Evolutionary conservation across 2,797 vertebrate species (phyloP).

Genomic region (Crypturellus tataupa): DNA sequence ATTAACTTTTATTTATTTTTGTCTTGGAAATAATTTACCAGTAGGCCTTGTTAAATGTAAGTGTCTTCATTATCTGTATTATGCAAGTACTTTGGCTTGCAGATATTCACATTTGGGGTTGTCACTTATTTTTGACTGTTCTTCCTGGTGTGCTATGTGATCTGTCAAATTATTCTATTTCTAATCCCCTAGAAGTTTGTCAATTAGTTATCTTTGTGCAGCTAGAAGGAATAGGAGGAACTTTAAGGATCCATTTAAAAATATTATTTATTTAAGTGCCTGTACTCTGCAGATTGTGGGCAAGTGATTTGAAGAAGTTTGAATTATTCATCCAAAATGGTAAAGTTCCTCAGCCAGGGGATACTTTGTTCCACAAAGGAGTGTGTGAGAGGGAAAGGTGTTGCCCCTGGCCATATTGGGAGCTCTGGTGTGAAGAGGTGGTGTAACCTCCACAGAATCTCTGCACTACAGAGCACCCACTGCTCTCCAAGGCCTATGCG

Average conservation of each 20-base stretch:
- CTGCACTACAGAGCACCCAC: fast-evolving
- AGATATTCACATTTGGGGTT: neutral
- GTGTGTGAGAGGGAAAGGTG: neutral
- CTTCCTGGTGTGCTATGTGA: neutral
- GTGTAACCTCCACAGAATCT: neutral
- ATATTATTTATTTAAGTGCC: conserved; percentile 4
- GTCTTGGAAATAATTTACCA: conserved; percentile 27
- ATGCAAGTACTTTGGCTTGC: neutral
- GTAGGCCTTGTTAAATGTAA: neutral
- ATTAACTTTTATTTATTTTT: conserved; percentile 15
- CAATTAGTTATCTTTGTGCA: conserved; percentile 22
- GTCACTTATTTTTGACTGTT: conserved; percentile 14
- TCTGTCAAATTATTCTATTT: conserved; percentile 20
- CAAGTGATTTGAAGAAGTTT: conserved; percentile 1
- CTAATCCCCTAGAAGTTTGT: neutral
- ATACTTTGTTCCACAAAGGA: neutral
- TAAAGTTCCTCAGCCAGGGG: neutral
- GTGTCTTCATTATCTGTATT: conserved; percentile 2
- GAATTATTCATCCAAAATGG: conserved; percentile 28
- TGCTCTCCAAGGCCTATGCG: neutral
- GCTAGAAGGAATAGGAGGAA: neutral
- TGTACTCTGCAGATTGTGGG: neutral
- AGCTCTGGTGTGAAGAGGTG: neutral
- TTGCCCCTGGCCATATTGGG: neutral
- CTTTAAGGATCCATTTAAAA: conserved; percentile 23